These are phyloP conservation scores for Watsonalla binaria DNA, from an alignment of 2,888 invertebrate species.

Conservation along the genomic window DNA sequence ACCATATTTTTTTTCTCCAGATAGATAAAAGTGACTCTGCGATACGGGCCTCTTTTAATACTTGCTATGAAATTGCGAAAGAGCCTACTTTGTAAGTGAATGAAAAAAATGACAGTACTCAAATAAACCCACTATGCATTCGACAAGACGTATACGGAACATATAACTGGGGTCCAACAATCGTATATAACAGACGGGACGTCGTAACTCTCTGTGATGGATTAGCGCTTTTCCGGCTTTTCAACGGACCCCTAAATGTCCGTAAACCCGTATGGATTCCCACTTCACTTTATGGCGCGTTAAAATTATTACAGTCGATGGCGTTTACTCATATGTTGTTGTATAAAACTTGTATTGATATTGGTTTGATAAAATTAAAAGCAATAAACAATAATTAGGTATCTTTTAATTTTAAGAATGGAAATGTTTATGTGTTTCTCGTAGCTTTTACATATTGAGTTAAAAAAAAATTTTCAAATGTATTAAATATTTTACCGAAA, in stretches of 20 bases:
- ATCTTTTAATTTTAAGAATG: too few species aligned
- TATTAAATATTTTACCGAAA: too few species aligned
- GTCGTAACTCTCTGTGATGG: slow-evolving; percentile 63
- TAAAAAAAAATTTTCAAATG: too few species aligned
- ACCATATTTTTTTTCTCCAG: too few species aligned
- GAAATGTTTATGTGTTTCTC: too few species aligned
- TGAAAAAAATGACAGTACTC: background rate
- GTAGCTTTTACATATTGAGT: too few species aligned
- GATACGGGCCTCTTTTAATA: too few species aligned
- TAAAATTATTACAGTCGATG: slow-evolving; percentile 11
- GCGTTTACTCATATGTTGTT: background rate
- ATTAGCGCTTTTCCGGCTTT: slow-evolving; percentile 69
- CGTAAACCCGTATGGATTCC: slow-evolving; percentile 21
- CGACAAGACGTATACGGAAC: slow-evolving; percentile 19
- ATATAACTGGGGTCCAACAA: slow-evolving; percentile 26
- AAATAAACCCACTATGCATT: background rate
- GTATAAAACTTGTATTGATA: background rate
- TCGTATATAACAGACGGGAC: slow-evolving; percentile 42
- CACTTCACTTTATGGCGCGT: slow-evolving; percentile 7
- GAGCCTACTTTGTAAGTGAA: background rate
- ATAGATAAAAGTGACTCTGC: too few species aligned
- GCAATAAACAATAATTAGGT: too few species aligned
- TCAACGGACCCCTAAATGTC: slow-evolving; percentile 59
- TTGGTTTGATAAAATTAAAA: too few species aligned
- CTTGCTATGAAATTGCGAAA: too few species aligned